phyloP scores from a whole-genome alignment of 2,888 invertebrate genomes.

The Gortyna flavago region DNA sequence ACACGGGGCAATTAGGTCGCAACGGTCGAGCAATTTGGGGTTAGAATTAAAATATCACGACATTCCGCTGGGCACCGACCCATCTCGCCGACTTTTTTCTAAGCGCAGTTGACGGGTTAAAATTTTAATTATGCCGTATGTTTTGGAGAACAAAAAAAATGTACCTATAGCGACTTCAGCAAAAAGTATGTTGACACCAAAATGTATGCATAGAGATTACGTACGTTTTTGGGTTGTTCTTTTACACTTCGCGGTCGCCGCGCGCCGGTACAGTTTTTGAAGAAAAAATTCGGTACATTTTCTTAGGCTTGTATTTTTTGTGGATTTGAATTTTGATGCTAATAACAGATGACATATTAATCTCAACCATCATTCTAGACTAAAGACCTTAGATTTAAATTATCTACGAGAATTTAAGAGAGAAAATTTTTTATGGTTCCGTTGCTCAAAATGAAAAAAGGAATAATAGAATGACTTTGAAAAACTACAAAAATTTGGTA shows the following conservation, averaged over 20 bases:
- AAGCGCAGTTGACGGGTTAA: conserved; percentile 64
- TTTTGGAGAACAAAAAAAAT: conserved; percentile 73
- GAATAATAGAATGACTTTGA: neutral
- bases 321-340: neutral
- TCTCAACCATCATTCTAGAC: neutral
- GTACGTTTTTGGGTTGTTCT: conserved; percentile 13
- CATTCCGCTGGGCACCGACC: conserved; percentile 65
- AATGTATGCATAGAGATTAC: conserved; percentile 46
- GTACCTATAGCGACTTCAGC: conserved; percentile 65
- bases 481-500: no score
- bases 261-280: neutral
- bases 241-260: neutral
- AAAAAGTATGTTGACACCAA: conserved; percentile 62
- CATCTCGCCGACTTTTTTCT: conserved; percentile 69
- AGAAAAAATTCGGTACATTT: neutral
- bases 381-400: neutral
- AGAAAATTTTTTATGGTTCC: neutral
- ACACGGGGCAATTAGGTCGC: conserved; percentile 81
- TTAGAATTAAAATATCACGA: conserved; percentile 80
- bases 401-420: neutral
- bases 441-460: neutral
- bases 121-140: conserved; percentile 78
- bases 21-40: conserved; percentile 78
- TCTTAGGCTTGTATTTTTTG: neutral
- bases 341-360: neutral